Percentiles rank a stretch among this genome's conserved stretches.
These are phyloP conservation scores for Homarus americanus DNA, from an alignment of 1,140 invertebrate genomes.

Conservation along the genomic window DNA sequence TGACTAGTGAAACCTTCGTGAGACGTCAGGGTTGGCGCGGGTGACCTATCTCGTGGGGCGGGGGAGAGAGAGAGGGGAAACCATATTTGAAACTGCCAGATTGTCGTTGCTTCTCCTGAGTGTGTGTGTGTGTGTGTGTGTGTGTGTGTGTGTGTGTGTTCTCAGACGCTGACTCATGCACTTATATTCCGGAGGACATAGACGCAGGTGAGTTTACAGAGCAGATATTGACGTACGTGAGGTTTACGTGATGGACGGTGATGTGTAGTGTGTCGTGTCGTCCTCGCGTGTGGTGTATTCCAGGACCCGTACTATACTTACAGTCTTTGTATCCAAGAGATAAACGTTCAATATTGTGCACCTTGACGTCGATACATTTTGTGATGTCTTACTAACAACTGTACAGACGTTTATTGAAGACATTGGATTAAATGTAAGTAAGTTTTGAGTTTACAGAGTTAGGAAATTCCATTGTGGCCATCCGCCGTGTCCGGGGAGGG, in stretches of 20 bases:
- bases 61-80: not conserved
- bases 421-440: no score
- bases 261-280: not conserved
- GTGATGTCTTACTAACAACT: no score
- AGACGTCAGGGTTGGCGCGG: not conserved
- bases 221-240: no score
- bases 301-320: no score
- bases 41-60: not conserved
- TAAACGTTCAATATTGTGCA: no score
- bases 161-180: no score
- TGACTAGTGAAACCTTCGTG: conserved; percentile 4
- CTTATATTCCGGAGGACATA: no score
- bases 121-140: not conserved
- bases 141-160: not conserved
- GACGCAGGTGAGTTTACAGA: no score
- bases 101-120: not conserved
- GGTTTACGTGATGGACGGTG: not conserved
- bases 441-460: not conserved
- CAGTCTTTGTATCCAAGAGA: no score
- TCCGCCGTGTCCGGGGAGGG: not conserved
- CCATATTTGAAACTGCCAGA: not conserved
- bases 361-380: no score
- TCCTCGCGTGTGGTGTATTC: not conserved
- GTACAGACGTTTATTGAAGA: no score
- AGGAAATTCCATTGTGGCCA: not conserved